A percentile compares a stretch with the other conserved stretches of the same genome.
Conservation (phyloP, 2,888 invertebrate species). For the Nomada ruficornis region DNA sequence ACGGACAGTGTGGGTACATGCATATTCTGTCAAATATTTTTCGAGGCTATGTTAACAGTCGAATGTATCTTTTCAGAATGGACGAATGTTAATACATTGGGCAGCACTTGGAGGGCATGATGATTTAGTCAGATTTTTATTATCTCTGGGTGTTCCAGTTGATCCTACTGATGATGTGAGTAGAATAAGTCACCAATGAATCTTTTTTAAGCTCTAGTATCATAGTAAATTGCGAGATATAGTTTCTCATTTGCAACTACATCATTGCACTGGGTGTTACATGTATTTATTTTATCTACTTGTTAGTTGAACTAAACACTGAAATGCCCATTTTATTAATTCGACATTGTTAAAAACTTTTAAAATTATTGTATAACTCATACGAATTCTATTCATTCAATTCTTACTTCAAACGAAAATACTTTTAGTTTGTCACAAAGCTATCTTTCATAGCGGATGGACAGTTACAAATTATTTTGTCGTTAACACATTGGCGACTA, state of each 20-base stretch:
- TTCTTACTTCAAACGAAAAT: too few species aligned
- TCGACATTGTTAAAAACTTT: too few species aligned
- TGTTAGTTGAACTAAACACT: not conserved
- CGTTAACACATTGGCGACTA: too few species aligned
- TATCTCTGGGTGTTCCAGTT: conserved; percentile 88
- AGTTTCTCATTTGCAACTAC: not conserved
- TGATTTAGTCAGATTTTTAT: conserved; percentile 89
- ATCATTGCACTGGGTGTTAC: not conserved
- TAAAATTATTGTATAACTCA: too few species aligned
- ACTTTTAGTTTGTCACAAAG: too few species aligned
- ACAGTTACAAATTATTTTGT: too few species aligned
- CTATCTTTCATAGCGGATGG: too few species aligned
- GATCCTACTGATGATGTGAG: conserved; percentile 90
- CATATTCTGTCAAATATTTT: not conserved
- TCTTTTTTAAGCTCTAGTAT: not conserved
- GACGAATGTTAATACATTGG: conserved; percentile 91
- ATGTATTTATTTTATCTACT: not conserved
- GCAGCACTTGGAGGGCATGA: conserved; percentile 91
- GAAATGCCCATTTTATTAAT: too few species aligned
- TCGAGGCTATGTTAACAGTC: conserved; percentile 40
- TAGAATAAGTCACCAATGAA: conserved; percentile 25
- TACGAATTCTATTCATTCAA: too few species aligned
- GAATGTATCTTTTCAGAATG: conserved; percentile 86
- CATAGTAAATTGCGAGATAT: too few species aligned
- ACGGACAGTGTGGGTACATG: conserved; percentile 85